These are phyloP conservation scores for Lepidurus couesii DNA, from an alignment of 1,140 invertebrate genomes.

Conservation along the genomic window DNA sequence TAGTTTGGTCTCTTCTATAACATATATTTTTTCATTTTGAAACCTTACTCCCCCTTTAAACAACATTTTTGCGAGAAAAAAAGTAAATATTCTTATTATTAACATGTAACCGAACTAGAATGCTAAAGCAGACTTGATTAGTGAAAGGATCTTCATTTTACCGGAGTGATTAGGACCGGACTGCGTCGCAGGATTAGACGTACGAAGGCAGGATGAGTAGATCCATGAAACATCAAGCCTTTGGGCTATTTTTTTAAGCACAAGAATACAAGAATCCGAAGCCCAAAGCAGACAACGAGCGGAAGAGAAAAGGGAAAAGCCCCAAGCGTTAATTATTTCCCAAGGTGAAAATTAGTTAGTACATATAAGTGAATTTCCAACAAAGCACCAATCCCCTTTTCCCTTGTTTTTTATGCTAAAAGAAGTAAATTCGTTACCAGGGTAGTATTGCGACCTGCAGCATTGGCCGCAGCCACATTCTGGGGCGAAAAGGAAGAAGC, in stretches of 20 bases:
- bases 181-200: conserved; percentile 88
- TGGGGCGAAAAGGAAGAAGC: neutral
- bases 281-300: neutral
- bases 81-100: neutral
- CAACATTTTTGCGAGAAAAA: neutral
- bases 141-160: conserved; percentile 53
- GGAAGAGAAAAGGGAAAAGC: conserved; percentile 23
- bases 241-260: conserved; percentile 66
- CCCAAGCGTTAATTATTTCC: neutral
- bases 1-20: too few relatives aligned
- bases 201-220: conserved; percentile 87
- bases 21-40: too few relatives aligned
- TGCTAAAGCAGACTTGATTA: neutral
- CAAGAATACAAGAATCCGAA: conserved; percentile 28
- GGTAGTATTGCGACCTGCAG: neutral
- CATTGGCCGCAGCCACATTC: neutral
- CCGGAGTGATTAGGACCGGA: conserved; percentile 87
- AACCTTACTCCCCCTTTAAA: too few relatives aligned
- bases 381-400: neutral
- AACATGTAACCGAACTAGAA: neutral
- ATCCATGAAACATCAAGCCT: conserved; percentile 87
- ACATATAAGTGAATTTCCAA: neutral
- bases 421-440: neutral
- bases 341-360: neutral
- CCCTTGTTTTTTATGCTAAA: neutral